Base-by-base conservation (phyloP, 2,888 invertebrate genomes). In the Cancer borealis region DNA sequence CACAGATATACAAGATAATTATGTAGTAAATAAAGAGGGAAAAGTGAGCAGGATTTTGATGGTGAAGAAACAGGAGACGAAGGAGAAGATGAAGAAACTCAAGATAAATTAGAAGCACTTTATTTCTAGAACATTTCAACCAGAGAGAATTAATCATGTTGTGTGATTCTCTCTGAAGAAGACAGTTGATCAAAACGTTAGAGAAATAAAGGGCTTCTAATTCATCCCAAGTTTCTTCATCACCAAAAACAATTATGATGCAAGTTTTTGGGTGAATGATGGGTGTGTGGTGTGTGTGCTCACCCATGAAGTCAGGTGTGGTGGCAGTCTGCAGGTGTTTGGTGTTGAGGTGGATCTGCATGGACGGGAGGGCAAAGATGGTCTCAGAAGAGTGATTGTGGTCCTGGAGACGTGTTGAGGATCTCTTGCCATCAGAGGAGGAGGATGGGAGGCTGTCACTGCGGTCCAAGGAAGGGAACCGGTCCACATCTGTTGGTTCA, bases 301-400 rank as follows among this genome's bases (percentile, higher is more conserved):
- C 54, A 97, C 97, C 98, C 96, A 96, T 97, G 39, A 97, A 97
- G 96, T 97, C 98, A 60, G 98, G 98, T 92, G 98, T 97, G 92
- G 97, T 97, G 49, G 97, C 97, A 0, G 98, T 97, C 97, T 99
- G 99, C 96, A 98, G 97, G 96, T 99, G 99, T 96, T 98, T 98
- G 4, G 99, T 99, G 97, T 99, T 98, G 96, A 99, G 97, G 96
- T 99, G 98, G 96, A 99, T 97, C 97, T 99, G 99, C 96, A 99
- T 97, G 95, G 98, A 98, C 0, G 99, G 99, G 96, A 99, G 97
- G 49, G 99, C 98, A 97, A 99, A 99, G 96, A 99, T 99, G n/a
- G 99, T 98, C 97, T 99, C 99, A 21, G 99, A 97, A 96, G 98
- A 98, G 96, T 99, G 98, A 96, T 98, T 98, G 92, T 98, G 98